Conservation (phyloP, 2,113 vertebrate genomes). For the Pelecanoides urinatrix region DNA sequence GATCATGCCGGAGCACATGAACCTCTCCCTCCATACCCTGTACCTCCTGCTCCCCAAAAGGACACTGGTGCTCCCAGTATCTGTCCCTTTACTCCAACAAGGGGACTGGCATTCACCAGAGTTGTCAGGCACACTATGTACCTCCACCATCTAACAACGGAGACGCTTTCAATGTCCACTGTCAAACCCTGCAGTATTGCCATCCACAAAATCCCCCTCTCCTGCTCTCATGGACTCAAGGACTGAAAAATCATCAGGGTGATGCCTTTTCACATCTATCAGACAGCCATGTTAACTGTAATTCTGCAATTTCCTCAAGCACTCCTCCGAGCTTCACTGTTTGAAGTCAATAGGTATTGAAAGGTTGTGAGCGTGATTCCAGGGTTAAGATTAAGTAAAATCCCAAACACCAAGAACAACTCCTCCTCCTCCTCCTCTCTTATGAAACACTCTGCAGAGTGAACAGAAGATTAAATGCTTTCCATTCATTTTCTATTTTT, state of each 20-base stretch:
- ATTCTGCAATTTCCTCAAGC: background rate
- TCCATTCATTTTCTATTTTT: conserved; percentile 47
- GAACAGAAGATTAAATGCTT: conserved; percentile 14
- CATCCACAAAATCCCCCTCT: background rate
- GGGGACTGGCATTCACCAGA: background rate
- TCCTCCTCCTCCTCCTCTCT: background rate
- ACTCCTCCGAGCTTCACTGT: background rate
- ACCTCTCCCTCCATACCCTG: background rate
- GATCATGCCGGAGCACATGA: background rate
- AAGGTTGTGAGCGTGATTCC: background rate
- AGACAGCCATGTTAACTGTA: background rate
- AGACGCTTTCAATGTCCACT: background rate
- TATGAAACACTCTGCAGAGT: conserved; percentile 25
- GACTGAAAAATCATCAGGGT: background rate
- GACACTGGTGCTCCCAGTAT: background rate
- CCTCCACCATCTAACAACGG: background rate
- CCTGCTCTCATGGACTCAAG: background rate
- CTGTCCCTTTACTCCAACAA: background rate
- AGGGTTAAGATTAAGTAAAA: conserved; percentile 20
- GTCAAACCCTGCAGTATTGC: background rate
- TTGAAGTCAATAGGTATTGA: background rate
- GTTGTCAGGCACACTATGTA: background rate
- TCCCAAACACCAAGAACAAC: background rate
- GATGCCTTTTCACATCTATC: background rate
- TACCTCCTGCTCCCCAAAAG: background rate